Evolutionary conservation across 2,113 vertebrate species (phyloP).

Genomic region (Morone saxatilis): DNA sequence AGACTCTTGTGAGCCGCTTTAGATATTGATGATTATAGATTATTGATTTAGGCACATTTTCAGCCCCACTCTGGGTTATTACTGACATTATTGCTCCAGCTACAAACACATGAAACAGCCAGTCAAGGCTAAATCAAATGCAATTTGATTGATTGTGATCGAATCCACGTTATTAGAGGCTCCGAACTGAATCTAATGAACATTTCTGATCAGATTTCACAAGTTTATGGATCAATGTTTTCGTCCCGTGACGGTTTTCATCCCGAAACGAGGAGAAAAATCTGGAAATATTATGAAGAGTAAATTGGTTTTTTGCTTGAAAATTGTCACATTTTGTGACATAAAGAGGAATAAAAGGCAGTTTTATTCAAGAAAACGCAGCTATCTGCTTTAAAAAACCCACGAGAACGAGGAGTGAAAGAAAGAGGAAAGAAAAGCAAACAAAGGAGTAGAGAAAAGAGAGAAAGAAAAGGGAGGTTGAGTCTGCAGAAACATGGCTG

Average conservation of each 20-base stretch:
- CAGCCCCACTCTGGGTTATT: background rate
- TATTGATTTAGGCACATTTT: constrained; percentile 13
- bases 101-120: background rate
- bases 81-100: background rate
- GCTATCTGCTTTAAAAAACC: too few species aligned
- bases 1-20: background rate
- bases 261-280: background rate
- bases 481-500: background rate
- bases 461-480: background rate
- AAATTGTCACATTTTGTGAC: background rate
- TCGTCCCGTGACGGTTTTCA: background rate
- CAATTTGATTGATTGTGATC: constrained; percentile 32
- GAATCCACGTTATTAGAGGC: background rate
- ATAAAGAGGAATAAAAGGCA: background rate
- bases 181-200: background rate
- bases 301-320: background rate
- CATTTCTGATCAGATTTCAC: constrained; percentile 9
- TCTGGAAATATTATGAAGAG: background rate
- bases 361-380: background rate
- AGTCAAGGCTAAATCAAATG: background rate
- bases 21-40: constrained; percentile 8
- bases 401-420: background rate
- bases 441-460: background rate
- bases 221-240: background rate
- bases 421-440: background rate